These are phyloP conservation scores for Microctonus hyperodae DNA, from an alignment of 2,888 invertebrate species.

Conservation along the genomic window DNA sequence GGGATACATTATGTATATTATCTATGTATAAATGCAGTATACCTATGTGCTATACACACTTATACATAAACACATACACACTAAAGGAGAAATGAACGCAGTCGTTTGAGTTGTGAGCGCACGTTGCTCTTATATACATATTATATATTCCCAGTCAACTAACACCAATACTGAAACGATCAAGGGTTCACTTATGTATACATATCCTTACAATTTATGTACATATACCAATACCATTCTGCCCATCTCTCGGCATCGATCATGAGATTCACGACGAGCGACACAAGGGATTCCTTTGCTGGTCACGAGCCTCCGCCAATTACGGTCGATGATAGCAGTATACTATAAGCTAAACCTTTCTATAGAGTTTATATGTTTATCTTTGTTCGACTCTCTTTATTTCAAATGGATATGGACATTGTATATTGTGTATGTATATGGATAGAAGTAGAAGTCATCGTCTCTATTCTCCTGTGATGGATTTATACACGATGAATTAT, in stretches of 20 bases:
- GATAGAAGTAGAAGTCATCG: not conserved
- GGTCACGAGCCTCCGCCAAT: constrained; percentile 27
- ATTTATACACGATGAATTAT: constrained; percentile 23
- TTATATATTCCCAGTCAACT: not conserved
- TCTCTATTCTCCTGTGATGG: constrained; percentile 2
- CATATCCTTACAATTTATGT: too few relatives aligned
- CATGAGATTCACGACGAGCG: constrained; percentile 26
- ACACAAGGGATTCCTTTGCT: constrained; percentile 24
- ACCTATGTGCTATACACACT: too few relatives aligned
- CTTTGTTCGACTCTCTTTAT: not conserved
- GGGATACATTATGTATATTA: not conserved
- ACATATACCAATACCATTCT: not conserved
- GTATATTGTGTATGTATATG: not conserved
- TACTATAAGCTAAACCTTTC: too few relatives aligned
- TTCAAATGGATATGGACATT: not conserved
- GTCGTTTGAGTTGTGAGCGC: not conserved
- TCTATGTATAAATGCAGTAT: not conserved
- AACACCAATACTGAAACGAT: not conserved
- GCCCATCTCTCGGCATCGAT: constrained; percentile 15
- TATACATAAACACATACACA: too few relatives aligned
- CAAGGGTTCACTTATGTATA: constrained; percentile 3
- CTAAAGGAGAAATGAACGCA: not conserved
- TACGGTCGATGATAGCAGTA: constrained; percentile 17
- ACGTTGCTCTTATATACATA: not conserved
- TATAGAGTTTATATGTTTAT: not conserved